Conservation (phyloP, 2,797 vertebrate species). For the Argya squamiceps region DNA sequence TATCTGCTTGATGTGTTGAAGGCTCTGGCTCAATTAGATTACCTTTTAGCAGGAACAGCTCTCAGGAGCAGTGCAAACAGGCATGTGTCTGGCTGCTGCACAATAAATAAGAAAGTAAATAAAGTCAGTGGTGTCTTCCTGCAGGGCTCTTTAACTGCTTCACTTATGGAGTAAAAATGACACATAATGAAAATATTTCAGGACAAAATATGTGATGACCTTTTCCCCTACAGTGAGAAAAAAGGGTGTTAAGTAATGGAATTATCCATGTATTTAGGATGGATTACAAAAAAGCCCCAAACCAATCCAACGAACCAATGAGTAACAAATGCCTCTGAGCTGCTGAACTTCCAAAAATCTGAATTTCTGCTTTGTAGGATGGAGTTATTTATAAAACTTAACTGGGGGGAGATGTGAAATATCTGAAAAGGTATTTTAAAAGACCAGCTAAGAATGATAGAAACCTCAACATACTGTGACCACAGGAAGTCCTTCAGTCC, state of each 20-base stretch:
- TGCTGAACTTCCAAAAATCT: background rate
- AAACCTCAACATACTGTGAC: background rate
- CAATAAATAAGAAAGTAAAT: conserved; percentile 2
- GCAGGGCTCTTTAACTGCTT: background rate
- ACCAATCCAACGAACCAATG: accelerated
- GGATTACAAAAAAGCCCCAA: background rate
- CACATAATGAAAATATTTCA: background rate
- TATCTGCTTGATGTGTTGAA: conserved; percentile 31
- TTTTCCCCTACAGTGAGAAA: background rate
- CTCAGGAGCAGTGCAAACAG: background rate
- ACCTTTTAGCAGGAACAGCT: conserved; percentile 37
- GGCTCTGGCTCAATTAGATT: conserved; percentile 26
- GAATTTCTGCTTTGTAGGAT: background rate
- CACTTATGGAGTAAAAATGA: background rate
- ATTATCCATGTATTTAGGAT: background rate
- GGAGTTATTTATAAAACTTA: background rate
- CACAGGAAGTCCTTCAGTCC: background rate
- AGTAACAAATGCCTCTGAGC: background rate
- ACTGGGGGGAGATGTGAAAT: background rate
- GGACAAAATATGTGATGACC: background rate
- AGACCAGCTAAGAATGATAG: background rate
- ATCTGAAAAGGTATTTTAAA: background rate
- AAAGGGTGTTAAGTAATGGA: background rate
- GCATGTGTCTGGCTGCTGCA: background rate
- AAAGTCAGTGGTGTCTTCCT: background rate